Base-by-base conservation (phyloP, 37 sponge, comb jelly and placozoan species). In the Aphrocallistes beatrix region DNA sequence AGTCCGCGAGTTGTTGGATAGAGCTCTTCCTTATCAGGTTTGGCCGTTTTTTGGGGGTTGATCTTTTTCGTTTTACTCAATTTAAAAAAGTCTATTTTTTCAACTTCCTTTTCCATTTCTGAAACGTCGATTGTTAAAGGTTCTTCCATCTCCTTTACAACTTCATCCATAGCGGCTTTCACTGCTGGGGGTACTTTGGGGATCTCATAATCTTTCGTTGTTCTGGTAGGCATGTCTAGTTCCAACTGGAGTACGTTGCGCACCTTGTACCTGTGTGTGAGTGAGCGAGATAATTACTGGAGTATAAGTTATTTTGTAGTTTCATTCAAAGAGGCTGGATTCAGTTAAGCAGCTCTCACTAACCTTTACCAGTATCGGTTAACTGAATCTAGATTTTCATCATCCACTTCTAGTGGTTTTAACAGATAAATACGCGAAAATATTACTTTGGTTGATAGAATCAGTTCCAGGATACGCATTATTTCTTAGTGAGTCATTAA, bases 161-260 rank as follows among this genome's bases (percentile, higher is more conserved):
- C 96, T 36, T 88, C 89, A 48, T 92, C 92, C 0, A 98, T 89
- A 0, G 90, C 92, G 6, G 96, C 99, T 51, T 95, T 92, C 38
- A 95, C 83, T 6, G 51, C 45, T 0, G 99, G 91, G 13, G 92
- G 87, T 38, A 94, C 89, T n/a, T 82, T 50, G 0, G 94, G 93
- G 17, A 89, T 92, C 75, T 93, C 94, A 82, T 95, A 98, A 82
- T 98, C 99, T 0, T 90, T 51, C 0, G 99, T 98, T 28, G 96
- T 98, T 1, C 99, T 81, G 37, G 85, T 90, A 28, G 96, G 95
- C 93, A 96, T 85, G 85, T 96, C 96, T 84, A 96, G 51, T 75
- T 96, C 96, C 37, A 96, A 69, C 75, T 86, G 86, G 23, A 96
- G 86, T 30, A 94, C 88, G 38, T 96, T 96, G 39, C 75, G n/a